phyloP scores from a whole-genome alignment of 2,113 vertebrate genomes.

The Mungos mungo region DNA sequence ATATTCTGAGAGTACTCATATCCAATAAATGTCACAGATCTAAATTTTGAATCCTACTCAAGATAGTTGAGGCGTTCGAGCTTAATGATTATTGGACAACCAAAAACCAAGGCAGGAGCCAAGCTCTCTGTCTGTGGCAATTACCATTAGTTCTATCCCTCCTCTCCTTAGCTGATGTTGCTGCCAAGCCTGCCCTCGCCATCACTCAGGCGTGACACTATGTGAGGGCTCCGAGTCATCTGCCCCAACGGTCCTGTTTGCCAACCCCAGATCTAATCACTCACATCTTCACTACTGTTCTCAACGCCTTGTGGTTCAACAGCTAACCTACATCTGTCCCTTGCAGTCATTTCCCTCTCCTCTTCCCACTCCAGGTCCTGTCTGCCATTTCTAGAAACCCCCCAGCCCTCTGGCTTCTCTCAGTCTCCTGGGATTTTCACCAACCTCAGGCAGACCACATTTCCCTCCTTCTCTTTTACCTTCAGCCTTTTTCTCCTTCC shows the following conservation, averaged over 20 bases:
- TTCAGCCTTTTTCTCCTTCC: background rate
- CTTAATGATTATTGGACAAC: background rate
- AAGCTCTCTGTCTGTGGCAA: background rate
- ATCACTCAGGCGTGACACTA: background rate
- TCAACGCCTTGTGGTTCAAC: background rate
- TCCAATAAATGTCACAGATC: constrained; percentile 46
- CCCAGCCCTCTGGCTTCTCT: background rate
- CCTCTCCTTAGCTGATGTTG: background rate
- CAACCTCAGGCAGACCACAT: background rate
- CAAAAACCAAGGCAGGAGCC: background rate
- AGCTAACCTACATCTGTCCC: background rate
- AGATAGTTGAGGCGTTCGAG: background rate
- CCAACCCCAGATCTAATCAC: background rate
- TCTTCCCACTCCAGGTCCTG: background rate
- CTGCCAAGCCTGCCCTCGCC: background rate
- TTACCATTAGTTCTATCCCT: background rate
- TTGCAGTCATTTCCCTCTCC: background rate
- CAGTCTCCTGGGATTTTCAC: background rate
- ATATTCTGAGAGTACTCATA: constrained; percentile 50
- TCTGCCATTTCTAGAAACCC: background rate
- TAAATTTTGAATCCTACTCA: constrained; percentile 59
- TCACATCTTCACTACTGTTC: background rate
- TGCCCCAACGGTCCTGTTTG: background rate
- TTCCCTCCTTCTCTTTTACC: background rate
- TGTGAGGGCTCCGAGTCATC: background rate